Base-by-base conservation (phyloP, 2,113 vertebrate genomes). In the Chaetodon trifascialis region DNA sequence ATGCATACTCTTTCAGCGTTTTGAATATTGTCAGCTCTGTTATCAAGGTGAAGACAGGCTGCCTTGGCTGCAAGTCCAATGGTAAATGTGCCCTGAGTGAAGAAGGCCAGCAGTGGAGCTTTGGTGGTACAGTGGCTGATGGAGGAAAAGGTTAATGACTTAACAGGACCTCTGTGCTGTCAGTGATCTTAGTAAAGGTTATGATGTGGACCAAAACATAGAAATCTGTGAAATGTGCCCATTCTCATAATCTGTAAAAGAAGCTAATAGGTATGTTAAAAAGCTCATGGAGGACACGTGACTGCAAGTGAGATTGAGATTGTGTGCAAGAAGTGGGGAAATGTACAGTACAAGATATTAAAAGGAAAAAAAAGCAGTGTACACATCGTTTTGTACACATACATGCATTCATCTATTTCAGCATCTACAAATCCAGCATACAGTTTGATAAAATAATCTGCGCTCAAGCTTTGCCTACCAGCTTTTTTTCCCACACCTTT, bases 21-120 rank as follows among this genome's bases (percentile, higher is more conserved):
- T 90, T 87, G 76, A 88, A 71, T 86, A 75, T 74, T 65, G 56
- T 75, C 16, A n/a, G 54, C 65, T 76, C 75, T 87, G 86, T 85
- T 90, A 62, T 91, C 82, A 82, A 86, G 88, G 90, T 90, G 89
- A 79, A 82, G 91, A 91, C 89, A 93, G 85, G 47, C 84, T 17
- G 76, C 63, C 78, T 82, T 84, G 87, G 84, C 88, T 73, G 40
- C 40, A 2, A 58, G 67, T 82, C 44, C 63, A 82, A 74, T n/a
- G 72, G 66, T 80, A 83, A 89, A 87, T 89, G 79, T 87, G 82
- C 69, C 54, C 64, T 44, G 80, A 80, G 73, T 87, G 84, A 83
- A 72, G 79, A 77, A 86, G 64, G 67, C 66, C 54, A 74, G 47
- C 55, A 72, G 34, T 62, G 69, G 74, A 84, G 47, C 44, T 79